phyloP scores from a whole-genome alignment of 2,113 vertebrate species.

The Naja naja region DNA sequence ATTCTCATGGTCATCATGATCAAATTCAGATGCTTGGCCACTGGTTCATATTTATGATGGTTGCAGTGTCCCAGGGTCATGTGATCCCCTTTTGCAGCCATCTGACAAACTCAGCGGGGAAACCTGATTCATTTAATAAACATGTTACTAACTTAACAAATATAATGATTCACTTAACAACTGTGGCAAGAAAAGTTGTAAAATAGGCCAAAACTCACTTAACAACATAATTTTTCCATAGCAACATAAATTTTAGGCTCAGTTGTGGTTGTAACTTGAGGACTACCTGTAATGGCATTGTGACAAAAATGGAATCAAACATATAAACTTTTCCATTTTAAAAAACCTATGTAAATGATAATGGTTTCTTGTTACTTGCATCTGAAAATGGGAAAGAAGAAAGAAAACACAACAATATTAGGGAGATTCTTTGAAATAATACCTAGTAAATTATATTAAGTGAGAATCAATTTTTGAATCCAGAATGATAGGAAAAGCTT shows the following conservation, averaged over 20 bases:
- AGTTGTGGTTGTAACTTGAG: background rate
- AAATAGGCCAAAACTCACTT: background rate
- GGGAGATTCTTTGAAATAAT: background rate
- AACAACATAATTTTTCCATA: background rate
- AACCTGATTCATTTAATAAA: background rate
- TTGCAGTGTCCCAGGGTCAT: background rate
- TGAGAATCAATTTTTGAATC: background rate
- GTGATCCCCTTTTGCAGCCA: background rate
- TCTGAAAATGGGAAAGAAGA: background rate
- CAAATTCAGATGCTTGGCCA: background rate
- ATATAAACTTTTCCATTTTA: background rate
- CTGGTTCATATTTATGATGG: background rate
- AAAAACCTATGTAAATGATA: background rate
- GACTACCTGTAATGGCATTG: background rate
- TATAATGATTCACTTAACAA: background rate
- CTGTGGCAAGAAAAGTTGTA: background rate
- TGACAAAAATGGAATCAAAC: background rate
- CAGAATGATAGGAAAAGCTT: accelerated
- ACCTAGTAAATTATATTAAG: background rate
- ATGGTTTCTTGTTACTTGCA: background rate
- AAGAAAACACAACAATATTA: background rate
- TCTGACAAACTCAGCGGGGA: background rate
- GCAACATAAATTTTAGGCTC: background rate
- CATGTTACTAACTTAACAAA: background rate
- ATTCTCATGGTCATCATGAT: background rate